Base-by-base conservation (phyloP, 2,888 invertebrate genomes). In the Tryphoninae sp. region DNA sequence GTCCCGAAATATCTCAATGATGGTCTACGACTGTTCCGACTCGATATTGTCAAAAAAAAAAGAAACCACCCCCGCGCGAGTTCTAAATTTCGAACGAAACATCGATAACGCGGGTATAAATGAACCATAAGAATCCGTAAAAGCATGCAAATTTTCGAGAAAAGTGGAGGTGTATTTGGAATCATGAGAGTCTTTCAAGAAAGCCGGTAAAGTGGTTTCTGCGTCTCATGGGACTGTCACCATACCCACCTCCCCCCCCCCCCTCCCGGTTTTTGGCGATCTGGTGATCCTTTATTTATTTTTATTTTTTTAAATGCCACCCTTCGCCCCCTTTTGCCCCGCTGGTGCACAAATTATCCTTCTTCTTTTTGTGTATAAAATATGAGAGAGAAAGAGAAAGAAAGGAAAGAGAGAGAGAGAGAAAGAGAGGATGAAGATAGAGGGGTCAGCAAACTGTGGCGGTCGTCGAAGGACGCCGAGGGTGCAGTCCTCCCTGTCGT, bases 361-460 rank as follows among this genome's bases (percentile, higher is more conserved):
- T 67, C 13, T 42, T 72, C 22, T 45, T 22, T 65, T 23, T 61
- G 19, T 23, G 40, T 58, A 64, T 51, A 51, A 33, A 33, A 61
- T 13, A 8, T 51, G 67, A 13, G 49, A 16, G 68, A 67, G 26
- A 16, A 26, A 45, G 11, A 40, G 53, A 64, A 40, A 71, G 67
- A 13, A 33, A 16, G 68, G 59, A 16, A 16, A 13, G 49, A 16
- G 68, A 67, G 26, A 16, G 8, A 23, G 11, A 40, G 53, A 64
- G 45, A 71, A 61, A 45, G 11, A 40, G 53, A 64, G 45, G 6
- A n/a, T 26, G n/a, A 71, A 69, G 62, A 62, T n/a, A 6, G 22
- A 61, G 64, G 87, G 89, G 88, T 90, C 90, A 87, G 88, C 86
- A 89, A 90, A 90, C 89, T 89, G 85, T 88, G 88, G 86, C 87